A percentile compares a stretch with the other conserved stretches of the same genome.
Evolutionary conservation across 2,888 invertebrate genomes (phyloP).

Genomic region (Cylindroiulus punctatus): DNA sequence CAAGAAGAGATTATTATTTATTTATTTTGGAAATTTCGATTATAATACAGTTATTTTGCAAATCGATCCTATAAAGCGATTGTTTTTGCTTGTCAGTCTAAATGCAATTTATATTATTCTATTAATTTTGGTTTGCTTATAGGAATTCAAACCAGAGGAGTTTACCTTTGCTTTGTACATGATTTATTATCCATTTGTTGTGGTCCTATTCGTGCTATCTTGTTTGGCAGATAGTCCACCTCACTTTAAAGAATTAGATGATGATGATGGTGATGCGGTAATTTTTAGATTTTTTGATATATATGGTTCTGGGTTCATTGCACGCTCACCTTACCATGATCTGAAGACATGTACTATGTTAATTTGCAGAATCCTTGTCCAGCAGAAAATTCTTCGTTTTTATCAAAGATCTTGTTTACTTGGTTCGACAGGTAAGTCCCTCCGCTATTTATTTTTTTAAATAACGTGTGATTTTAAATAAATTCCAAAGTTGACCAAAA

Average conservation of each 20-base stretch:
- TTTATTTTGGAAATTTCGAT: no score
- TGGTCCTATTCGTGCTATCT: conserved; percentile 78
- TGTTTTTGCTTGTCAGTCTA: no score
- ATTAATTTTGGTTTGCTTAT: not conserved
- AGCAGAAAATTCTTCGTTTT: conserved; percentile 52
- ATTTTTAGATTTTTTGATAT: not conserved
- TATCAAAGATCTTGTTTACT: conserved; percentile 55
- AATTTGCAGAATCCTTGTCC: conserved; percentile 56
- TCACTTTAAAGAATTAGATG: conserved; percentile 49
- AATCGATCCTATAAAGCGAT: no score
- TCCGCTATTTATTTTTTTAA: not conserved
- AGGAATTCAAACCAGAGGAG: conserved; percentile 54
- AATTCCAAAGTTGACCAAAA: not conserved
- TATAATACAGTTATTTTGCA: no score
- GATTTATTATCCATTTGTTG: conserved; percentile 79
- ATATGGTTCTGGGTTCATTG: no score
- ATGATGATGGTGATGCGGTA: conserved; percentile 53
- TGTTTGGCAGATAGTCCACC: conserved; percentile 83
- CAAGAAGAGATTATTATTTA: no score
- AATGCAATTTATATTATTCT: not conserved
- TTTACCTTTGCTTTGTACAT: conserved; percentile 79
- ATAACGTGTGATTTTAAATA: not conserved
- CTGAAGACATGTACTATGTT: not conserved
- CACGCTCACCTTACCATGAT: not conserved
- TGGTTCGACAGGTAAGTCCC: conserved; percentile 56